Evolutionary conservation across 2,888 invertebrate genomes (phyloP), one percentile per base, ranked within the genome.

Genomic region (Lasioglossum morio): DNA sequence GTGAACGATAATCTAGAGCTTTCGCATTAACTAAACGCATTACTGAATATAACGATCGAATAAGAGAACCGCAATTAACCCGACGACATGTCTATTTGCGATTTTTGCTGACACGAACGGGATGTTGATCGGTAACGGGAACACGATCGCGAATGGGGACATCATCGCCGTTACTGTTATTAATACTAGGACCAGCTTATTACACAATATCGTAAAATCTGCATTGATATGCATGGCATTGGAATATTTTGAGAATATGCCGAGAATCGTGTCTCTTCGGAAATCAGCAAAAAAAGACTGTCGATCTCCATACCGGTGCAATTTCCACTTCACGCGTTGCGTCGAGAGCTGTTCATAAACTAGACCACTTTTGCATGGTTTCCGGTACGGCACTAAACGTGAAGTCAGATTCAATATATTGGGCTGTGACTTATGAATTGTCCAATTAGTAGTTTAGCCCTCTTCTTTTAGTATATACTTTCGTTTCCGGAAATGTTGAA

Each of bases 301-400:
- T 16, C 8, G 30, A 48, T 48, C 4, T 30, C 10, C 14, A 43
- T 43, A 60, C 76, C 60, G 30, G 30, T 23, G 30, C 7, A 63
- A 63, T 63, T 63, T 46, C 43, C 14, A 63, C 14, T 46, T 63
- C 63, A 7, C 63, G 16, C 43, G 40, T 23, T 14, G 63, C 14
- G 16, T 7, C 63, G 19, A 40, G 27, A 40, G 12, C 30, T 5
- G 60, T 12, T 43, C 27, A 23, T 3, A 76, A 76, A 63, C 16
- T 75, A 23, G 63, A 34, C 27, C 12, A 34, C 23, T 30, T 43
- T 57, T 40, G 7, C 23, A 19, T 23, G 30, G 1, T 77, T 72
- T 72, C 37, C 66, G 72, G 73, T 43, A 69, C n/a, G 16, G 40
- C 8, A 82, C 78, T 69, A 48, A 43, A 46, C 37, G 4, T 34